phyloP scores from a whole-genome alignment of 2,797 vertebrate genomes.

The Macroramphosus scolopax region DNA sequence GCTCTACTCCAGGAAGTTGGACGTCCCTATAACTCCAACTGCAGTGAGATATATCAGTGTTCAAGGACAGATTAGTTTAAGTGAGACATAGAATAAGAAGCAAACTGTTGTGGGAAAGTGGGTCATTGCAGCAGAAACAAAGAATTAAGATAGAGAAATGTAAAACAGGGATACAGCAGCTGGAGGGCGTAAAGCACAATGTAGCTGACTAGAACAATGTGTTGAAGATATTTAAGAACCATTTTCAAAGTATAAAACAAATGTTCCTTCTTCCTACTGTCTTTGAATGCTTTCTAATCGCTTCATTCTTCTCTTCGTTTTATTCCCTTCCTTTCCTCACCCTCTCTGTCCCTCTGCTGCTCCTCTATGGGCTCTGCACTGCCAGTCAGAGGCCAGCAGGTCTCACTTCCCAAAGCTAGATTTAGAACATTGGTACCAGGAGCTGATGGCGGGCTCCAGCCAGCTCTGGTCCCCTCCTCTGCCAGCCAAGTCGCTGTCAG shows the following conservation, averaged over 20 bases:
- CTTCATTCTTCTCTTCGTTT: constrained; percentile 14
- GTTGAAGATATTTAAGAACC: constrained; percentile 33
- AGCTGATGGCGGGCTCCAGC: constrained; percentile 82
- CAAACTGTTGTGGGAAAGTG: constrained; percentile 42
- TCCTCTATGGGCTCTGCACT: constrained; percentile 37
- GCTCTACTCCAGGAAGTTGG: neutral
- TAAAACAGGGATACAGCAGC: constrained; percentile 24
- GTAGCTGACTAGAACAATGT: constrained; percentile 25
- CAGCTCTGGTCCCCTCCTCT: constrained; percentile 82
- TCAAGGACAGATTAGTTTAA: constrained; percentile 8
- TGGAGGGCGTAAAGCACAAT: constrained; percentile 25
- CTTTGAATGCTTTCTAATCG: constrained; percentile 61
- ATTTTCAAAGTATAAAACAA: constrained; percentile 34
- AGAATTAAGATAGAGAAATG: constrained; percentile 27
- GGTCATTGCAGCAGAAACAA: constrained; percentile 40
- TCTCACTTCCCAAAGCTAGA: constrained; percentile 78
- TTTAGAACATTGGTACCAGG: constrained; percentile 93
- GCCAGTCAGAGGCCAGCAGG: constrained; percentile 60
- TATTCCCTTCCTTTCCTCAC: constrained; percentile 1
- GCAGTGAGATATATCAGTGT: neutral
- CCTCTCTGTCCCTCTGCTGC: constrained; percentile 5
- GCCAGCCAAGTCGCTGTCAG: constrained; percentile 82
- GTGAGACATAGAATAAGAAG: constrained; percentile 18
- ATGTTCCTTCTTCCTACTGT: constrained; percentile 21
- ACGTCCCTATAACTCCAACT: neutral